phyloP scores from a whole-genome alignment of 2,797 vertebrate species.

The Hyperoplus lanceolatus region DNA sequence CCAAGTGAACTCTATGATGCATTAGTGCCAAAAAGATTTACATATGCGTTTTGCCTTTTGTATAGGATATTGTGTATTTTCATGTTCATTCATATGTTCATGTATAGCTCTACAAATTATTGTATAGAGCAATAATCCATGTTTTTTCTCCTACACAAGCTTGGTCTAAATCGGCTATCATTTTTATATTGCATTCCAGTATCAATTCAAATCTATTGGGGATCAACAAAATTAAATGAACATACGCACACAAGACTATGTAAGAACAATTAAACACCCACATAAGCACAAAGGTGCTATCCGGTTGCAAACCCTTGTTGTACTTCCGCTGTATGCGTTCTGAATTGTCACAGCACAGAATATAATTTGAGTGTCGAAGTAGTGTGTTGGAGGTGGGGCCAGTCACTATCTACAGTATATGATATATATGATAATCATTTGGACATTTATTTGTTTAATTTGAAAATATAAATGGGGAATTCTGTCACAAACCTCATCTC shows the following conservation, averaged over 20 bases:
- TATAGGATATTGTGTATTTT: conserved; percentile 15
- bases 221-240: background rate
- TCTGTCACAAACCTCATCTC: background rate
- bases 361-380: conserved; percentile 42
- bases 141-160: conserved; percentile 23
- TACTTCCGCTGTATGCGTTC: conserved; percentile 33
- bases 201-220: conserved; percentile 40
- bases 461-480: conserved; percentile 19
- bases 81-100: conserved; percentile 11
- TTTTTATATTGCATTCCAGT: conserved; percentile 42
- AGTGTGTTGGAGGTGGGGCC: conserved; percentile 28
- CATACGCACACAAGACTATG: background rate
- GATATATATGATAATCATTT: conserved; percentile 32
- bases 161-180: conserved; percentile 29
- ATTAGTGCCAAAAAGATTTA: background rate
- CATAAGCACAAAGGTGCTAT: background rate
- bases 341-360: conserved; percentile 45
- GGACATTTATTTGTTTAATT: conserved; percentile 11
- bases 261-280: background rate
- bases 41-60: background rate
- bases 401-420: conserved; percentile 10
- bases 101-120: conserved; percentile 5
- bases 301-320: conserved; percentile 38
- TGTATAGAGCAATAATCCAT: conserved; percentile 23
- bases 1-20: conserved; percentile 13